A percentile compares a stretch with the other conserved stretches of the same genome.
Evolutionary conservation across 2,797 vertebrate genomes (phyloP).

Genomic region (Sebastes cheni): DNA sequence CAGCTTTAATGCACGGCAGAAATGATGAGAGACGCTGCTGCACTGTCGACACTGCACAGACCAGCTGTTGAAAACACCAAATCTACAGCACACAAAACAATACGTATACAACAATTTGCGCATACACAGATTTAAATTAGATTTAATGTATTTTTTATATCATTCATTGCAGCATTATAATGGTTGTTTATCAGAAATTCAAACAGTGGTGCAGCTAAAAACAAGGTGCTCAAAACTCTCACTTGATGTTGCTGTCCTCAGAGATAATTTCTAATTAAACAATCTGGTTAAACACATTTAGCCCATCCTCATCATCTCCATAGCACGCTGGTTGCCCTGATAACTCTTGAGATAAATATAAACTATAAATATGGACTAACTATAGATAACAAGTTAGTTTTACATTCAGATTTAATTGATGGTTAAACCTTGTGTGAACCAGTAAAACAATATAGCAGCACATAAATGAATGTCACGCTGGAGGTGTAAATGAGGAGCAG

Average conservation of each 20-base stretch:
- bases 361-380: not conserved
- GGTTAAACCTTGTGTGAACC: conserved; percentile 6
- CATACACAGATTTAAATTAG: not conserved
- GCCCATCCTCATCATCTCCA: not conserved
- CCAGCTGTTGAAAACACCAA: not conserved
- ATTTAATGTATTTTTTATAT: not conserved
- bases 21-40: not conserved
- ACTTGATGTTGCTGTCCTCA: not conserved
- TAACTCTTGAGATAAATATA: conserved; percentile 1
- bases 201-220: not conserved
- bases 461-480: not conserved
- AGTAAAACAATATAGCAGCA: not conserved
- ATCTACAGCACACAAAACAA: not conserved
- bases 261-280: not conserved
- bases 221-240: not conserved
- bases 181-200: not conserved
- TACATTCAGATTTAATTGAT: conserved; percentile 9
- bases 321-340: not conserved
- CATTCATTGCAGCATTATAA: not conserved
- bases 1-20: not conserved
- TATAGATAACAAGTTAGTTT: not conserved
- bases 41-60: not conserved
- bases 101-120: not conserved
- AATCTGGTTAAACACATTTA: conserved; percentile 1
- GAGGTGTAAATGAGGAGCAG: conserved; percentile 15